Conservation (phyloP, 1,140 invertebrate species). For the Drosophila melanica region DNA sequence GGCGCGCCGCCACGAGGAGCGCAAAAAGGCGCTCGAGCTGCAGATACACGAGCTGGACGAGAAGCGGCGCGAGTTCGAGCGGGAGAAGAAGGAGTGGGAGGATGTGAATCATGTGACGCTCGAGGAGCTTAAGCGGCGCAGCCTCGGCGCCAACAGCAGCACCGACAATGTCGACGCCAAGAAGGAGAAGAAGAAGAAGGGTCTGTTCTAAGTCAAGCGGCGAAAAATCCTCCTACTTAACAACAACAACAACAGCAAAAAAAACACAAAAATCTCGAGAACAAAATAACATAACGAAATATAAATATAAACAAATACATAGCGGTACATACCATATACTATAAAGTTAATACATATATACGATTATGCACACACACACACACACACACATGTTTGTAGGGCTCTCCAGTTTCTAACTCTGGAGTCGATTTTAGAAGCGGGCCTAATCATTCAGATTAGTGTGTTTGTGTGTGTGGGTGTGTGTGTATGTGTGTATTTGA, state of each 20-base stretch:
- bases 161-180: conserved; percentile 79
- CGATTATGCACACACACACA: conserved; percentile 33
- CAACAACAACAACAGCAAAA: conserved; percentile 22
- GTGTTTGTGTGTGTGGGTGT: conserved; percentile 28
- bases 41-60: conserved; percentile 96
- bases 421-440: conserved; percentile 4
- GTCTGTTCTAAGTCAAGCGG: conserved; percentile 78
- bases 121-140: conserved; percentile 92
- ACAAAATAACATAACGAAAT: conserved; percentile 69
- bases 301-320: conserved; percentile 29
- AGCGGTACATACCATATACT: conserved; percentile 51
- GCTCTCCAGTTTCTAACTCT: not conserved
- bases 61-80: conserved; percentile 92
- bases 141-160: conserved; percentile 92
- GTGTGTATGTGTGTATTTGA: not conserved
- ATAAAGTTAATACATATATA: conserved; percentile 45
- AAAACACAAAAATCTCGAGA: conserved; percentile 63
- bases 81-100: conserved; percentile 95
- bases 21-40: conserved; percentile 88
- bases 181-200: conserved; percentile 83
- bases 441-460: conserved; percentile 20
- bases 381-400: not conserved
- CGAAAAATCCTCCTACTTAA: conserved; percentile 37
- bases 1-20: conserved; percentile 87
- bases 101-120: conserved; percentile 94